A percentile compares a stretch with the other conserved stretches of the same genome.
Conservation (phyloP, 2,113 vertebrate genomes). For the Chrysemys picta region DNA sequence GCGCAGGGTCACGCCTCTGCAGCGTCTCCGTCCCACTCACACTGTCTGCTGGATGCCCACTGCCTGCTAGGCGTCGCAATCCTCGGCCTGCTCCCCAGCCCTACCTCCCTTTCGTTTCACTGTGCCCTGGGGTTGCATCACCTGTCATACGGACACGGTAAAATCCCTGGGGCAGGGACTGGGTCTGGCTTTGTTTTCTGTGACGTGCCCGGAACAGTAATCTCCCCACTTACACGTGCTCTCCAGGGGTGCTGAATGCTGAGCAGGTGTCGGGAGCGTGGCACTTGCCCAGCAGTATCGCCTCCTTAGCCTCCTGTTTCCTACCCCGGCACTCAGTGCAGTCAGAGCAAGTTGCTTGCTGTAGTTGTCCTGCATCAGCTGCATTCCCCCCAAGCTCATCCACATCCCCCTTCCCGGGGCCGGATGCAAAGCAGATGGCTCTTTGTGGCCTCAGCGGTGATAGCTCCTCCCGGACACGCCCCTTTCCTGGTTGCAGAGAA, state of each 20-base stretch:
- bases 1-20: not conserved
- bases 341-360: not conserved
- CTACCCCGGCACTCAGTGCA: not conserved
- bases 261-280: not conserved
- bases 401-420: accelerated
- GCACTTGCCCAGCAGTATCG: not conserved
- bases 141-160: too few relatives aligned
- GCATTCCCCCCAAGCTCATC: not conserved
- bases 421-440: not conserved
- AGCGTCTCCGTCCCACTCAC: not conserved
- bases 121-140: not conserved
- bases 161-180: accelerated
- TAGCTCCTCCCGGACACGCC: not conserved
- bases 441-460: not conserved
- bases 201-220: not conserved
- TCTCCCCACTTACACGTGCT: not conserved
- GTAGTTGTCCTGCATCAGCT: not conserved
- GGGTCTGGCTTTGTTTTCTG: accelerated
- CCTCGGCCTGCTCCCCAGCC: too few relatives aligned
- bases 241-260: not conserved
- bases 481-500: not conserved
- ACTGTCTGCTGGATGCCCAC: too few relatives aligned
- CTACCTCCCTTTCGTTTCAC: not conserved
- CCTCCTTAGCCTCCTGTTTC: accelerated
- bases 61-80: too few relatives aligned